Conservation (phyloP, 2,113 vertebrate species). For the Rhea pennata region DNA sequence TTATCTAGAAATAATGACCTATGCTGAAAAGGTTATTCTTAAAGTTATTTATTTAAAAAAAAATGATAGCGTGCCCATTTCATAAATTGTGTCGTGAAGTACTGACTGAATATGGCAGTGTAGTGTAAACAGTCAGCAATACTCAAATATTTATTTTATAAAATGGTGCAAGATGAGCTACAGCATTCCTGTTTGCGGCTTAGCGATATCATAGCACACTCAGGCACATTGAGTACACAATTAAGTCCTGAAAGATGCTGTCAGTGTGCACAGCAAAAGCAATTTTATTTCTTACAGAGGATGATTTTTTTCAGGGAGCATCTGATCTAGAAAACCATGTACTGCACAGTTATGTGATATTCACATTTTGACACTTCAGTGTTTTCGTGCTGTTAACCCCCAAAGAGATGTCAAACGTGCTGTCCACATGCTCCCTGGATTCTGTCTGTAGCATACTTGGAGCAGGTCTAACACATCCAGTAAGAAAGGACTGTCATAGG, state of each 20-base stretch:
- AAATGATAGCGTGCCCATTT: neutral
- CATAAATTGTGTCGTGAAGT: neutral
- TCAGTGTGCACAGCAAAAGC: neutral
- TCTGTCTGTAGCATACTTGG: neutral
- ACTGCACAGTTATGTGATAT: neutral
- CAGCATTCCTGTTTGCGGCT: neutral
- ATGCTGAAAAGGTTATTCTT: neutral
- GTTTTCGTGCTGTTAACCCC: neutral
- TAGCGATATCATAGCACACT: neutral
- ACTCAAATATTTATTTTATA: neutral
- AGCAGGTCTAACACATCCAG: neutral
- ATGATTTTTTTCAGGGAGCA: neutral
- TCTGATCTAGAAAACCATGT: neutral
- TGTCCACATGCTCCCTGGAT: neutral
- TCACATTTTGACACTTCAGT: neutral
- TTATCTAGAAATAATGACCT: neutral
- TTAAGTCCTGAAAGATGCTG: neutral
- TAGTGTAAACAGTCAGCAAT: neutral
- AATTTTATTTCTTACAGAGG: neutral
- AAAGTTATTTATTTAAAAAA: neutral
- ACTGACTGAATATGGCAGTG: neutral
- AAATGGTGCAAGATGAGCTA: neutral
- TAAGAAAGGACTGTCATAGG: neutral
- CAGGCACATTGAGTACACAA: fast-evolving
- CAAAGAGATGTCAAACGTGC: neutral